Conservation (phyloP, 2,113 vertebrate genomes). For the Semnornis frantzii region DNA sequence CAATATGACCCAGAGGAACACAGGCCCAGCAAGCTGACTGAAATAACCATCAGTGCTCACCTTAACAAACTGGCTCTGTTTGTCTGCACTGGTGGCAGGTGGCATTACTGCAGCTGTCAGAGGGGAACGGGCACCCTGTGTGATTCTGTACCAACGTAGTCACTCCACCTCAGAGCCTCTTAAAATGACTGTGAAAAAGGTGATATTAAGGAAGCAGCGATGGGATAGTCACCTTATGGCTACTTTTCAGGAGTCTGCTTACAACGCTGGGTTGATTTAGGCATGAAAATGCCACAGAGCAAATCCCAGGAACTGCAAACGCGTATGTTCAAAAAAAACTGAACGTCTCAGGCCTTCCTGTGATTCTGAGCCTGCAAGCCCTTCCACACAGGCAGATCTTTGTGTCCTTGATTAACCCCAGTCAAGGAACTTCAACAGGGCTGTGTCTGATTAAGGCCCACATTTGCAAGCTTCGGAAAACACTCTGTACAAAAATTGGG, state of each 20-base stretch:
- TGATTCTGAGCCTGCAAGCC: background rate
- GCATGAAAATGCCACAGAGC: background rate
- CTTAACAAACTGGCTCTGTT: background rate
- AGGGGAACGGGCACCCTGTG: background rate
- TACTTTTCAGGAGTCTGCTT: background rate
- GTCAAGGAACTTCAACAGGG: background rate
- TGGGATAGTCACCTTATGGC: background rate
- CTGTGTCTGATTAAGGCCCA: background rate
- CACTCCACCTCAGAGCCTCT: background rate
- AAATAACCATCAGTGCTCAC: background rate
- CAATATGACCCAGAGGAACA: background rate
- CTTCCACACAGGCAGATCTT: background rate
- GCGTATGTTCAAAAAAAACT: background rate
- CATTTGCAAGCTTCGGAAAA: slow-evolving; percentile 10
- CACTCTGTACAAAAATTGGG: background rate
- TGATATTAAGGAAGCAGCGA: accelerated
- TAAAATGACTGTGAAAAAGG: accelerated
- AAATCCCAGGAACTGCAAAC: background rate
- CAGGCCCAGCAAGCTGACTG: background rate
- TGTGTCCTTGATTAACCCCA: slow-evolving; percentile 8
- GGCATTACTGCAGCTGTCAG: background rate
- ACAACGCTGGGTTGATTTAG: background rate
- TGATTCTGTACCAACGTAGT: too few relatives aligned
- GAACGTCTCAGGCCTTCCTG: background rate
- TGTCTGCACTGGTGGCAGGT: background rate